Percentiles rank a stretch among this genome's conserved stretches.
These are phyloP conservation scores for Cyrtonyx montezumae DNA, from an alignment of 2,113 vertebrate species.

Conservation along the genomic window DNA sequence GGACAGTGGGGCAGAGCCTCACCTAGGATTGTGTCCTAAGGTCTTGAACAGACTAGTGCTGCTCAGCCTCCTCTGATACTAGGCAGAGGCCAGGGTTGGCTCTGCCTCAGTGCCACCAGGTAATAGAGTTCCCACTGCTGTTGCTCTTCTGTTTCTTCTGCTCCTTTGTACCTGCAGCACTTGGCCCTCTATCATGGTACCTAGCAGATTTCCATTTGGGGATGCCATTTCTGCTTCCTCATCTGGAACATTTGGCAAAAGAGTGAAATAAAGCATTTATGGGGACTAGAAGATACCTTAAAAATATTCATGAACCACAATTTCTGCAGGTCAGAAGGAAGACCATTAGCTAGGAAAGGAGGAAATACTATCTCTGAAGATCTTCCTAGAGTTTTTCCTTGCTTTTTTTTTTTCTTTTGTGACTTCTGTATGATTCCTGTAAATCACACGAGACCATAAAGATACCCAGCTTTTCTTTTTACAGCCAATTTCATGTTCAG, in stretches of 20 bases:
- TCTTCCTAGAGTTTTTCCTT: background rate
- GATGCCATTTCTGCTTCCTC: background rate
- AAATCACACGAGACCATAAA: background rate
- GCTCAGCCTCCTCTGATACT: background rate
- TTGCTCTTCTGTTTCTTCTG: background rate
- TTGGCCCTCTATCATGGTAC: background rate
- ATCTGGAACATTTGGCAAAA: background rate
- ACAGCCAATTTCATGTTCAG: background rate
- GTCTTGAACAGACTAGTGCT: background rate
- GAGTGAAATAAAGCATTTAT: background rate
- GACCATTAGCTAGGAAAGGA: background rate
- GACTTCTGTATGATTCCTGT: background rate
- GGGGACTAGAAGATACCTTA: background rate
- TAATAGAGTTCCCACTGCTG: background rate
- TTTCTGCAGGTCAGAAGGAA: background rate
- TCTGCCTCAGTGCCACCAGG: background rate
- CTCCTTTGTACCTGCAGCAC: background rate
- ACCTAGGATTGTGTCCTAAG: background rate
- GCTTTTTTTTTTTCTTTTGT: background rate
- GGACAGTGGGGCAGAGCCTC: background rate
- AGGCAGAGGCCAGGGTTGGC: rapidly evolving
- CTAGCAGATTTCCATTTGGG: background rate
- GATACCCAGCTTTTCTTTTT: background rate
- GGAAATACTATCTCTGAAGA: background rate
- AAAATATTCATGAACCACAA: background rate